phyloP scores from a whole-genome alignment of 2,797 vertebrate species.

The Dipus sagitta region DNA sequence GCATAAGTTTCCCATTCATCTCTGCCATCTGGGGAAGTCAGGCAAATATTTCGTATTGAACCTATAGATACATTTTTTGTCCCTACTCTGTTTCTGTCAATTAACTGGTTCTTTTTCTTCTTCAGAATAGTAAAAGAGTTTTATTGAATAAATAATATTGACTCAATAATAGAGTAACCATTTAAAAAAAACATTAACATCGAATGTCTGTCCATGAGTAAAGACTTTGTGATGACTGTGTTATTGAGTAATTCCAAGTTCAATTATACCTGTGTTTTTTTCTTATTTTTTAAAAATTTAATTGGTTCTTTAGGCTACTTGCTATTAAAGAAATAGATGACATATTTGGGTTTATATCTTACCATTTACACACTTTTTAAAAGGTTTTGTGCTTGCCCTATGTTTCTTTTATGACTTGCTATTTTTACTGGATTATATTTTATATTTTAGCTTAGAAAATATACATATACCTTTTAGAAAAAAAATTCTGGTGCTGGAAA shows the following conservation, averaged over 20 bases:
- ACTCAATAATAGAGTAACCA: no score
- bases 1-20: neutral
- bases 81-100: neutral
- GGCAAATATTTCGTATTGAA: neutral
- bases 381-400: neutral
- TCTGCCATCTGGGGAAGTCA: neutral
- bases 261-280: no score
- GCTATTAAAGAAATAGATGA: neutral
- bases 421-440: constrained; percentile 30
- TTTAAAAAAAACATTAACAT: no score
- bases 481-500: no score
- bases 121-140: no score
- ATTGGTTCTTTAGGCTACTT: neutral
- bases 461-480: neutral
- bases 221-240: no score
- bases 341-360: neutral
- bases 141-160: no score
- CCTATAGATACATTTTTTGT: neutral
- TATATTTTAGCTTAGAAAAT: constrained; percentile 34
- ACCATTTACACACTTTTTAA: neutral
- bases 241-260: no score
- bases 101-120: no score
- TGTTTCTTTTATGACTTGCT: constrained; percentile 4
- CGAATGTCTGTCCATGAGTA: no score
- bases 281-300: neutral